Base-by-base conservation (phyloP, 2,113 vertebrate genomes). In the Actinemys pallida region DNA sequence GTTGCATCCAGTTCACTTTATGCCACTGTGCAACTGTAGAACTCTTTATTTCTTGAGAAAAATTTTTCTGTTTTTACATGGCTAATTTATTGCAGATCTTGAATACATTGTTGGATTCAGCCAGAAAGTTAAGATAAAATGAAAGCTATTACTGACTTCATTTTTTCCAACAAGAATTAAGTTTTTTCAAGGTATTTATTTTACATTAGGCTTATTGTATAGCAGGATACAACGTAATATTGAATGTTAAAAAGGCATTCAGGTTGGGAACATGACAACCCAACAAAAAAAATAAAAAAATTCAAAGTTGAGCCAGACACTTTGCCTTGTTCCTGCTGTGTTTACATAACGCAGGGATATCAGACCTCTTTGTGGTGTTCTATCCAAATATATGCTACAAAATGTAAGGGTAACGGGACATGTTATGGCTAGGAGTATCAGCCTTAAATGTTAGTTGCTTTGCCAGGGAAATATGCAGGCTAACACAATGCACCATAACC, bases 71-170 rank as follows among this genome's bases (percentile, higher is more conserved):
- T 49, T 80, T 49, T 80, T 20, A 83, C 81, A 92, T 81, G 5
- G 50, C 78, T 91, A 87, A 93, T 90, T 83, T 81, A 79, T 31
- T 93, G 90, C 0, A 50, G 16, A 75, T 82, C 39, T 84, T 86
- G 53, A 95, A 86, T 49, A 59, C 62, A 75, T 90, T 52, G 13
- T 53, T 52, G 45, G 49, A 35, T 54, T 81, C 85, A 92, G 72
- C 2, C 10, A 76, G 5, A 47, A 90, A 96, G 5, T 81, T 31
- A 91, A 88, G 81, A 92, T 88, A 92, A 86, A 52, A 96, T 72
- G 19, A 93, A 97, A 88, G 56, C 42, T 90, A 91, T 42, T 62
- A 92, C 49, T 17, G 17, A 39, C 92, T 90, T 0, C 13, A 13
- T 69, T 94, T 88, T 90, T 49, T 49, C 35, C 83, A 72, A 83